A percentile compares a stretch with the other conserved stretches of the same genome.
Conservation (phyloP, 2,113 vertebrate genomes). For the Bos taurus region DNA sequence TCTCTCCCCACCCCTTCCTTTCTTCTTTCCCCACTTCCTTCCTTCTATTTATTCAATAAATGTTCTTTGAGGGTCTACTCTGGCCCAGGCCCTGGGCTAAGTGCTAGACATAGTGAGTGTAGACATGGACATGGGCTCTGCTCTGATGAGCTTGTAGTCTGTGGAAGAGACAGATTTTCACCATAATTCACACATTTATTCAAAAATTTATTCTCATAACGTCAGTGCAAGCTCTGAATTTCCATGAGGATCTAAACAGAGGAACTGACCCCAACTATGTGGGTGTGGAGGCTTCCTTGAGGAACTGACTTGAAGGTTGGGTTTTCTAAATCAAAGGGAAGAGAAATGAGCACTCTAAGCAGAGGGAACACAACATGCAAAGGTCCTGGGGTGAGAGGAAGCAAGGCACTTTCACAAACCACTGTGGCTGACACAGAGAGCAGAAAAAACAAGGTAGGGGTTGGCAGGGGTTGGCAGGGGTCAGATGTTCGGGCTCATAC, state of each 20-base stretch:
- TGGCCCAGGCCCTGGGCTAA: not conserved
- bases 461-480: not conserved
- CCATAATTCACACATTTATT: not conserved
- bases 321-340: not conserved
- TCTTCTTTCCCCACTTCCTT: not conserved
- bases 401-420: not conserved
- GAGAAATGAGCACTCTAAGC: not conserved
- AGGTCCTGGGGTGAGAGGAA: not conserved
- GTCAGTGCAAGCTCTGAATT: not conserved
- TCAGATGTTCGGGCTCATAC: not conserved
- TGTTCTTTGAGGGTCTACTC: not conserved
- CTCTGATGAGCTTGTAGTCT: not conserved
- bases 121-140: not conserved
- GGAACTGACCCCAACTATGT: not conserved
- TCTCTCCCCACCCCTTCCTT: not conserved
- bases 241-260: not conserved
- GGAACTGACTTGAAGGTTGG: not conserved
- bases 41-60: not conserved
- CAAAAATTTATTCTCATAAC: not conserved
- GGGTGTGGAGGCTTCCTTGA: not conserved
- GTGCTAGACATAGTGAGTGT: not conserved
- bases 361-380: not conserved
- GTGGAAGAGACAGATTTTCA: not conserved
- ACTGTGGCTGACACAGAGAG: not conserved
- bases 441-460: not conserved